Base-by-base conservation (phyloP, 2,113 vertebrate genomes). In the Gadus chalcogrammus region DNA sequence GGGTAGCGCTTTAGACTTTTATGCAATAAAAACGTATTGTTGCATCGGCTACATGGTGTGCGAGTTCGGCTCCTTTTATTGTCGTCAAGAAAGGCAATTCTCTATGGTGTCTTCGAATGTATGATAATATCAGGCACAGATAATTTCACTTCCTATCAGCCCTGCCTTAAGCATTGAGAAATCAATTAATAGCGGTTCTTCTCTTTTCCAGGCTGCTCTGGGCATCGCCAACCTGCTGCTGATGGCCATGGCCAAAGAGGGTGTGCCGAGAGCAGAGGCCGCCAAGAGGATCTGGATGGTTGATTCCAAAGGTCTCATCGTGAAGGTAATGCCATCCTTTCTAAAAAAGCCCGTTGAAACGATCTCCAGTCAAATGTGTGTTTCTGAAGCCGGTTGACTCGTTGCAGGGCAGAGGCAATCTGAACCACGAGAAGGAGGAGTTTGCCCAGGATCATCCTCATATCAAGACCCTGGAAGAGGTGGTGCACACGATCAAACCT, bases 221-320 rank as follows among this genome's bases (percentile, higher is more conserved):
- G 97, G 96, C 8, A 99, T 98, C 13, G 95, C 95, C 72, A 92
- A 95, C 55, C 92, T 99, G 67, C 91, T 98, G 13, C 88, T 95
- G 52, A 99, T 98, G 96, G 97, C 97, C 15, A 92, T 99, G 92
- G 91, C 94, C 69, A 98, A 98, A 83, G 94, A 97, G 85, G 96
- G 96, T 0, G 8, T 94, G 53, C 64, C 90, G 42, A 89, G 83
- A 73, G 89, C 88, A 70, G 95, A 97, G 42, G 97, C 97, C 15
- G 85, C 83, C 4, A 95, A 91, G 84, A 97, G 88, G 90, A 97
- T 99, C 84, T 99, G 96, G 96, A 96, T 99, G 97, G 95, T 99
- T 72, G 97, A 99, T 76, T 98, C 96, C 48, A 97, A 90, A 77
- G 97, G 97, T 31, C 93, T 99, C 66, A 95, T 98, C 68, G 95